Base-by-base conservation (phyloP, 35 echinoderm and acorn worm species). In the Stichopus chloronotus region DNA sequence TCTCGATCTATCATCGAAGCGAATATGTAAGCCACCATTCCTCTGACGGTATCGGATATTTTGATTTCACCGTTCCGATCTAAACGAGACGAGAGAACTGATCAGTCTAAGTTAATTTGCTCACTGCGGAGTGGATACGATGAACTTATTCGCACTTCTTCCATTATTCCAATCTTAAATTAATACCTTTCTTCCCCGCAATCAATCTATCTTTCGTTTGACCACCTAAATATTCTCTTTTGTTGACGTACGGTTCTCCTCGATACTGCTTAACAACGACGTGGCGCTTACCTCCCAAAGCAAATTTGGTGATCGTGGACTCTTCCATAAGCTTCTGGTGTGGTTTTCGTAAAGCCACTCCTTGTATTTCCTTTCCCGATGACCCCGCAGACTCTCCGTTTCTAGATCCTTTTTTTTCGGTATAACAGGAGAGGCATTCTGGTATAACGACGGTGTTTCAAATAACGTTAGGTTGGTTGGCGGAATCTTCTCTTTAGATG, bases 151-250 rank as follows among this genome's bases (percentile, higher is more conserved):
- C 56, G 59, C 59, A 56, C 58, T 63, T 16, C 6, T 58, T 56
- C 84, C 84, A 87, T 25, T 87, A 56, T 10, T 63, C 55, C 19
- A 21, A 19, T 58, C 55, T 16, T 17, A 87, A 5, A 58, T 58
- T 87, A 56, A 87, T 87, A 9, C 84, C 84, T 87, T 87, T 59
- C 59, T 87, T 87, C 25, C 84, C 56, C 4, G 84, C 19, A 8
- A 63, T 58, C 14, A 63, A 17, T 52, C 30, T 88, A 57, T 88
- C 19, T 88, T 88, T 88, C 21, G 57, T 88, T 6, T 61, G 19
- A 7, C 57, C 85, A 12, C 80, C 13, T 14, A 53, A 14, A 55
- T 83, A 83, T 55, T 83, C 52, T 8, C 80, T 43, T 4, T 55
- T 83, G 14, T 83, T 55, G 17, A 55, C 52, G 11, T 83, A 83